phyloP scores from a whole-genome alignment of 2,113 vertebrate genomes.

The crab-eating macaque (Macaca fascicularis) region DNA sequence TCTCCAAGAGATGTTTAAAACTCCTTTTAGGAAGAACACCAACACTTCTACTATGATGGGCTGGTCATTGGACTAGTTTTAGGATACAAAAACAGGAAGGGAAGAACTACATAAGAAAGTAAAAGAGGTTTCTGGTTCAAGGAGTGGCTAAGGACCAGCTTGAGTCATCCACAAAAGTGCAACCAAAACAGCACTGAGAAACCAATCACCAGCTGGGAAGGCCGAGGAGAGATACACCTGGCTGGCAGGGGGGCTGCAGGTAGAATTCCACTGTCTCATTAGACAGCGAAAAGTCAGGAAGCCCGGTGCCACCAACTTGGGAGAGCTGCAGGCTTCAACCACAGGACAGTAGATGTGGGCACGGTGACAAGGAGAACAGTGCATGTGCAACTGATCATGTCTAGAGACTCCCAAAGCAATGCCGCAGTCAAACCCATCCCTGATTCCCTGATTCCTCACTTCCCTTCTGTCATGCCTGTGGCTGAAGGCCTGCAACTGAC shows the following conservation, averaged over 20 bases:
- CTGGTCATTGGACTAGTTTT: neutral
- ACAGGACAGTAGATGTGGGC: neutral
- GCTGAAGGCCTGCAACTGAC: neutral
- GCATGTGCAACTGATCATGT: rapidly evolving
- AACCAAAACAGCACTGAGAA: neutral
- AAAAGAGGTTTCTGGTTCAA: neutral
- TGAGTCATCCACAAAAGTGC: neutral
- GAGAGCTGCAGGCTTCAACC: neutral
- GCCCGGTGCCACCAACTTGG: neutral
- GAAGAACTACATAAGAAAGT: neutral
- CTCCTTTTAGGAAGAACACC: neutral
- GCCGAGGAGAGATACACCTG: neutral
- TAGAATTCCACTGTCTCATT: neutral
- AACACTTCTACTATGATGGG: rapidly evolving
- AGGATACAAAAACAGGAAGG: neutral
- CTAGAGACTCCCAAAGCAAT: neutral
- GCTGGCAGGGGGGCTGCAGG: too few relatives aligned
- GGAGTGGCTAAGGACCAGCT: neutral
- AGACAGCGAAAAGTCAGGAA: neutral
- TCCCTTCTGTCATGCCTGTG: neutral
- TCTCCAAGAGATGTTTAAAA: neutral
- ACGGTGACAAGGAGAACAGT: neutral
- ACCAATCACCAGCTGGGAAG: neutral
- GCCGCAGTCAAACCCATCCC: too few relatives aligned
- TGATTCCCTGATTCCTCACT: neutral